A percentile compares a stretch with the other conserved stretches of the same genome.
Conservation (phyloP, 1,140 invertebrate species). For the Radopholus similis region DNA sequence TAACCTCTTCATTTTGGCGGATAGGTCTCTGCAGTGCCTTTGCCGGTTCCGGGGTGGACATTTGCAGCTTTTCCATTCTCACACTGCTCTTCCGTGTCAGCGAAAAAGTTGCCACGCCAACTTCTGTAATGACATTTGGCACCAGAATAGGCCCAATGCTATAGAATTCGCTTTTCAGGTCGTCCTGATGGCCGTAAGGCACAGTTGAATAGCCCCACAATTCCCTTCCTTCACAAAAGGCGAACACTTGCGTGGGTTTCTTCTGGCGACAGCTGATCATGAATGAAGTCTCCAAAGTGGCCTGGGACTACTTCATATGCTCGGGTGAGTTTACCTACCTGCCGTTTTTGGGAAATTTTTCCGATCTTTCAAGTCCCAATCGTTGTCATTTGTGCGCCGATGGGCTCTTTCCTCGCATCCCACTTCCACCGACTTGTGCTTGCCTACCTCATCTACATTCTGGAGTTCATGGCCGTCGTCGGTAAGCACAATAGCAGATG, state of each 20-base stretch:
- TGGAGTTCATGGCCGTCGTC: slow-evolving; percentile 22
- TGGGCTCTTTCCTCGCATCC: slow-evolving; percentile 32
- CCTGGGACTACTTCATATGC: slow-evolving; percentile 46
- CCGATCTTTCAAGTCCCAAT: slow-evolving; percentile 14
- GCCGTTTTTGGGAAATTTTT: not conserved
- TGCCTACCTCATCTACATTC: slow-evolving; percentile 30
- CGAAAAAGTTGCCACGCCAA: slow-evolving; percentile 53
- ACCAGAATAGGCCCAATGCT: not conserved
- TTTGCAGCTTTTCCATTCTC: slow-evolving; percentile 53
- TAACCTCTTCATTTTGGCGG: not conserved
- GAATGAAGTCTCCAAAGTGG: slow-evolving; percentile 28
- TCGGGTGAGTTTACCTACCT: slow-evolving; percentile 1
- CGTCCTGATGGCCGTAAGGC: slow-evolving; percentile 20
- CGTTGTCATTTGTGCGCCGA: slow-evolving; percentile 31
- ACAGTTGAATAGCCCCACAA: not conserved
- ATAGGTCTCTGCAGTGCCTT: slow-evolving; percentile 49
- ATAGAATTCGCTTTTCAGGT: not conserved
- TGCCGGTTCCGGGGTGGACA: slow-evolving; percentile 52
- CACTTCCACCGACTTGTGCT: slow-evolving; percentile 38
- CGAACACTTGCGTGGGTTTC: slow-evolving; percentile 41
- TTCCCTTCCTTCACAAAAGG: not conserved
- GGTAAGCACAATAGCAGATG: too few species aligned
- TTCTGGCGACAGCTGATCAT: slow-evolving; percentile 50
- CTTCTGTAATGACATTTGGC: slow-evolving; percentile 1
- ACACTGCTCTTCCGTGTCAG: slow-evolving; percentile 52